These are phyloP conservation scores for Felis chaus DNA, from an alignment of 2,113 vertebrate genomes.

Conservation along the genomic window DNA sequence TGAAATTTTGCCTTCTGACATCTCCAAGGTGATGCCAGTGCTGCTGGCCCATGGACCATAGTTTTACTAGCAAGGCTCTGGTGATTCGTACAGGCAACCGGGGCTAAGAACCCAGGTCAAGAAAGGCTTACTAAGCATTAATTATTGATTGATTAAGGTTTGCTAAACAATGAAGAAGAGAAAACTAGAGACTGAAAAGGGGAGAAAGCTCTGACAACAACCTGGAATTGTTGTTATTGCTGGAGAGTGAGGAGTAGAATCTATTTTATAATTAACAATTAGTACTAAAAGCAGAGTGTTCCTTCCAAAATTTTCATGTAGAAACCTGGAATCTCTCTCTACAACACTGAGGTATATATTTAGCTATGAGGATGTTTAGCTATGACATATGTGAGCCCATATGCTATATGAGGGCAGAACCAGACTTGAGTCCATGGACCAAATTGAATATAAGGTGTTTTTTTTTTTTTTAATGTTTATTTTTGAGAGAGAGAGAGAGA, in stretches of 20 bases:
- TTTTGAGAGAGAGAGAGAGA: no score
- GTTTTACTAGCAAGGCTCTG: background rate
- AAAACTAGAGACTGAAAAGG: background rate
- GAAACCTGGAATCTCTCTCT: background rate
- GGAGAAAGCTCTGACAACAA: background rate
- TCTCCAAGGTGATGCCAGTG: background rate
- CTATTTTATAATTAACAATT: background rate
- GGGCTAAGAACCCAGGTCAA: background rate
- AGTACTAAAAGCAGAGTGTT: background rate
- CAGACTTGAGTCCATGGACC: background rate
- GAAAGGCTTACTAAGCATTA: background rate
- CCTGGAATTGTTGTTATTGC: background rate
- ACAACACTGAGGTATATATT: background rate
- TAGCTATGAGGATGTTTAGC: background rate
- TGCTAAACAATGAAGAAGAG: background rate
- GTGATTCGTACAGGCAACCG: background rate
- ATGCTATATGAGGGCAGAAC: background rate
- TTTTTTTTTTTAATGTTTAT: no score
- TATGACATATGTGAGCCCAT: background rate
- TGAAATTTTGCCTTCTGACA: background rate
- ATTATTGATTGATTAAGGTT: background rate
- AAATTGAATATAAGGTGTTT: background rate
- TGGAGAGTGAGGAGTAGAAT: background rate
- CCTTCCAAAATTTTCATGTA: background rate
- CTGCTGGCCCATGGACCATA: background rate